phyloP scores from a whole-genome alignment of 2,113 vertebrate species.

The Polypterus senegalus region DNA sequence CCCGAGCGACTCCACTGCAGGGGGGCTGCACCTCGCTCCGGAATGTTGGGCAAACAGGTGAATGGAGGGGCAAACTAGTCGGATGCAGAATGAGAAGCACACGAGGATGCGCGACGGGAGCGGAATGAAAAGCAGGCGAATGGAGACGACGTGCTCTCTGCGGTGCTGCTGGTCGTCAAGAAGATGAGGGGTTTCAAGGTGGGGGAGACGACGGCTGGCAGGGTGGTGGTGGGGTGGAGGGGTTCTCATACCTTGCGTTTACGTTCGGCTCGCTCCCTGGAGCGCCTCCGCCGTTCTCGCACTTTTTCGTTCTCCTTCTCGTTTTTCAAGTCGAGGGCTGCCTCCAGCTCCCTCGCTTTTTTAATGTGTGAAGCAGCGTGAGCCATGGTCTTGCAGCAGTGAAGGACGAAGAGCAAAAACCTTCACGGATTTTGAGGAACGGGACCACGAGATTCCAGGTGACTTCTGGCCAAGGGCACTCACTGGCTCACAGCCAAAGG shows the following conservation, averaged over 20 bases:
- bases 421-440: slow-evolving; percentile 9
- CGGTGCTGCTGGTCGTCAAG: not conserved
- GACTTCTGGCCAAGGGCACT: slow-evolving; percentile 6
- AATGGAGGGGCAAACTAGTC: too few relatives aligned
- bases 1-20: slow-evolving; percentile 19
- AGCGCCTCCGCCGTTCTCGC: slow-evolving; percentile 73
- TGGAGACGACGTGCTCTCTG: too few relatives aligned
- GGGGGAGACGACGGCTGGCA: not conserved
- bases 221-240: slow-evolving; percentile 15
- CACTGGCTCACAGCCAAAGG: not conserved
- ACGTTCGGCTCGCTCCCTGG: slow-evolving; percentile 77
- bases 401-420: slow-evolving; percentile 24
- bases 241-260: slow-evolving; percentile 79
- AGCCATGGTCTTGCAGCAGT: slow-evolving; percentile 59
- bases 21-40: slow-evolving; percentile 10
- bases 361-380: slow-evolving; percentile 92
- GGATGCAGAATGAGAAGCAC: too few relatives aligned
- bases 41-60: too few relatives aligned
- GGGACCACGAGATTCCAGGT: not conserved
- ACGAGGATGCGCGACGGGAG: too few relatives aligned
- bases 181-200: slow-evolving; percentile 7
- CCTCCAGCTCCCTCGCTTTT: slow-evolving; percentile 84
- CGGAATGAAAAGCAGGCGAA: too few relatives aligned
- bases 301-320: slow-evolving; percentile 74
- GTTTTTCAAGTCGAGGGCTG: slow-evolving; percentile 53